phyloP scores from a whole-genome alignment of 2,113 vertebrate genomes.

The Raja brachyura region DNA sequence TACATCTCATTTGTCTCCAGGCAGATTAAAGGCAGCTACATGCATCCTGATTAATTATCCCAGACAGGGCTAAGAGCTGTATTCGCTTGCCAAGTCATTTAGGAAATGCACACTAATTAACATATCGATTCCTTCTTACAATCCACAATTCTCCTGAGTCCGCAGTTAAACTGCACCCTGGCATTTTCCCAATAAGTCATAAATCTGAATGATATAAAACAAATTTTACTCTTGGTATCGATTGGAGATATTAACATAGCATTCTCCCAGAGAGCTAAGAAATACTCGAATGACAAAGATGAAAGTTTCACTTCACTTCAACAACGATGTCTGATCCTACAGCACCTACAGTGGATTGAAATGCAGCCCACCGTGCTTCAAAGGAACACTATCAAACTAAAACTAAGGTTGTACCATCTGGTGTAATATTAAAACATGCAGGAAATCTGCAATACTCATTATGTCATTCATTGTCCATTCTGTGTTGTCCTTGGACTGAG shows the following conservation, averaged over 20 bases:
- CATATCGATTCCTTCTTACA: slow-evolving; percentile 23
- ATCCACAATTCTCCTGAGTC: background rate
- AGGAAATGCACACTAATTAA: slow-evolving; percentile 28
- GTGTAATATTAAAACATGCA: too few species aligned
- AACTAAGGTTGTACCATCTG: too few species aligned
- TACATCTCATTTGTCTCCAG: slow-evolving; percentile 2
- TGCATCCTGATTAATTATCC: background rate
- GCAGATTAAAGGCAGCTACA: background rate
- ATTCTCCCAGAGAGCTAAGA: background rate
- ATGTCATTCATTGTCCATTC: too few species aligned
- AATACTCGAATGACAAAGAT: slow-evolving; percentile 7
- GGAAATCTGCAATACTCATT: too few species aligned
- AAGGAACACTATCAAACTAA: too few species aligned
- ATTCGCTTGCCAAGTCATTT: background rate
- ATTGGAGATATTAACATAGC: slow-evolving; percentile 22
- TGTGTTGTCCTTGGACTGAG: too few species aligned
- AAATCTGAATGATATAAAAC: slow-evolving; percentile 33
- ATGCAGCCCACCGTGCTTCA: too few species aligned
- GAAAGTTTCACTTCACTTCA: background rate
- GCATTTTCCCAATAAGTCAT: slow-evolving; percentile 24
- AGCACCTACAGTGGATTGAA: too few species aligned
- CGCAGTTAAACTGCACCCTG: slow-evolving; percentile 22
- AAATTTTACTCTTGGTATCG: slow-evolving; percentile 4
- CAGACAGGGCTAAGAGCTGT: slow-evolving; percentile 4
- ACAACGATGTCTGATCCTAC: too few species aligned